Base-by-base conservation (phyloP, 2,113 vertebrate species). In the Syngnathus typhle region DNA sequence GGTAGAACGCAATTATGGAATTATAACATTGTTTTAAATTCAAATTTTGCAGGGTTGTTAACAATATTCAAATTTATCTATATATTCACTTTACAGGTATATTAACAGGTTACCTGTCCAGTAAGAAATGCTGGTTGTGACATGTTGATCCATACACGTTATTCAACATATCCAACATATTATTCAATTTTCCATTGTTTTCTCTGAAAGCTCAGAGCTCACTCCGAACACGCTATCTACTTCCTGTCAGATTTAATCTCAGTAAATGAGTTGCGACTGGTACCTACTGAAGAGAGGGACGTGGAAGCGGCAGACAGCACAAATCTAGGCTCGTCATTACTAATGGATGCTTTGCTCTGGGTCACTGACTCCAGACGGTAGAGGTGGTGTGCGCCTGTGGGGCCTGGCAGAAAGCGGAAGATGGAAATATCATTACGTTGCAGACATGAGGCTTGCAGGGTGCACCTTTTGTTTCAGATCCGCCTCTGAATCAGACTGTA, bases 311-410 rank as follows among this genome's bases (percentile, higher is more conserved):
- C 58, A 49, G 59, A 21, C 38, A n/a, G 59, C 38, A 32, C 63
- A 44, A 41, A n/a, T 7, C 47, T 64, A 64, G 19, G 38, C 67
- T 36, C 23, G 19, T 73, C 60, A 71, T 81, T 75, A 83, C 52
- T 82, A 73, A 80, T 80, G 63, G 72, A 81, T 76, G 78, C 65
- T 76, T 58, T 73, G 56, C 37, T 13, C 36, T 72, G 67, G 60
- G 60, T 73, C 74, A 79, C 38, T 77, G 79, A 70, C 43, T 78
- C 56, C 77, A 80, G 43, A 60, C 72, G 70, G 65, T 60, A 65
- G 61, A 65, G 41, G 21, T 36, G 58, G 39, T 47, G 6, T 74
- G 49, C 68, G 74, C 51, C 56, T 47, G 46, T 54, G 47, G 69
- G 68, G 10, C n/a, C 47, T 7, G 5, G 60, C 13, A 41, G 72